Conservation (phyloP, 2,797 vertebrate genomes). For the Xerus rutilus region DNA sequence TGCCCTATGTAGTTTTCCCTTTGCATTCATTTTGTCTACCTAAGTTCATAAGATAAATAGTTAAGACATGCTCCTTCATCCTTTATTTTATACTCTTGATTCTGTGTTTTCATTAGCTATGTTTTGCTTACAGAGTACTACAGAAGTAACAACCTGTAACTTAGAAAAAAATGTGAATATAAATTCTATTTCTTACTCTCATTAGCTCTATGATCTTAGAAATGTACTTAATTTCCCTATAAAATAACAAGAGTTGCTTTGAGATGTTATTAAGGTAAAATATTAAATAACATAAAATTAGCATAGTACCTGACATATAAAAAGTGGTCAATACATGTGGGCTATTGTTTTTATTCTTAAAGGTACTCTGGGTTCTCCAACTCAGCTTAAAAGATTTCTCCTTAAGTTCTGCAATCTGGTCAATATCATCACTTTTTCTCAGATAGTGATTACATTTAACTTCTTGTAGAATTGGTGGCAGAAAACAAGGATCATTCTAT, state of each 20-base stretch:
- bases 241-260: not conserved
- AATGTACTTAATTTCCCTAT: not conserved
- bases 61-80: not conserved
- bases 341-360: not conserved
- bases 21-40: not conserved
- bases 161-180: slow-evolving; percentile 18
- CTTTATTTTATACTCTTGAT: not conserved
- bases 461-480: not conserved
- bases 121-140: not conserved
- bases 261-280: not conserved
- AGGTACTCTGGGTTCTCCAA: not conserved
- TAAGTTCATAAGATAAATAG: not conserved
- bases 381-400: not conserved
- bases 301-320: not conserved
- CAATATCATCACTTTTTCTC: not conserved
- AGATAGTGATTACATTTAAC: not conserved
- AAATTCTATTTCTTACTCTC: not conserved
- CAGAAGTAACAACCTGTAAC: not conserved
- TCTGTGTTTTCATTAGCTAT: not conserved
- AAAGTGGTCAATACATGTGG: not conserved
- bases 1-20: not conserved
- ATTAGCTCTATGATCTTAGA: slow-evolving; percentile 21
- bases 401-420: not conserved
- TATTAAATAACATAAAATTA: slow-evolving; percentile 10
- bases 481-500: not conserved